Evolutionary conservation across 35 echinoderm and acorn worm species (phyloP).

Genomic region (Lytechinus variegatus): DNA sequence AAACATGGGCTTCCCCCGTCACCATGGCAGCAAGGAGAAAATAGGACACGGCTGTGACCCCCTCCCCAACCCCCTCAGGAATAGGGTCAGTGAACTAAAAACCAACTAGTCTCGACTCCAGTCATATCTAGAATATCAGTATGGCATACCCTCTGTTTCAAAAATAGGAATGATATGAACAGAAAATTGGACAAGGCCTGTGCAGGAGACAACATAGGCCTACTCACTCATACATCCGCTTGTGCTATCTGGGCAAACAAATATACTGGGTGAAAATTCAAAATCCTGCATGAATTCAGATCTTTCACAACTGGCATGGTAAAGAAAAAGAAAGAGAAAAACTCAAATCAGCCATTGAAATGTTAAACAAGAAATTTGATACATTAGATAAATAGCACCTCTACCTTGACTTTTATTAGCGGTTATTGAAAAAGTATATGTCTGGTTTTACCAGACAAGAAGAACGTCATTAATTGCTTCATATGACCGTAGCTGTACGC

Average conservation of each 20-base stretch:
- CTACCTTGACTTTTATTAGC: not conserved
- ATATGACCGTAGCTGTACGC: not conserved
- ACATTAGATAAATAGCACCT: not conserved
- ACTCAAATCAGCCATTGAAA: not conserved
- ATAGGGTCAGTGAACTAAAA: conserved; percentile 18
- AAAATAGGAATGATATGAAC: not conserved
- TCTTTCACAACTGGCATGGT: not conserved
- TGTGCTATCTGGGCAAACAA: not conserved
- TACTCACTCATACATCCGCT: not conserved
- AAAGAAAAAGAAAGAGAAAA: not conserved
- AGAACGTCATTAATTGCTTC: not conserved
- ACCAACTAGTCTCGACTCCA: not conserved
- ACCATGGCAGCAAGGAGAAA: not conserved
- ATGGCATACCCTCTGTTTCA: not conserved
- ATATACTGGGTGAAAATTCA: not conserved
- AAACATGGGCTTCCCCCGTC: not conserved
- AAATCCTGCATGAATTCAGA: not conserved
- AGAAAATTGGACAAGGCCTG: not conserved
- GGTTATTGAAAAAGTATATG: not conserved
- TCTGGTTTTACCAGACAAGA: not conserved
- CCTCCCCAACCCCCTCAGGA: not conserved
- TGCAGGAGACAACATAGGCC: too few relatives aligned
- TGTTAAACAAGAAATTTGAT: not conserved
- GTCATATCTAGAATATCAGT: not conserved
- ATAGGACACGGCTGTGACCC: not conserved